Conservation (phyloP, 2,888 invertebrate species). For the Aphrophora alni region DNA sequence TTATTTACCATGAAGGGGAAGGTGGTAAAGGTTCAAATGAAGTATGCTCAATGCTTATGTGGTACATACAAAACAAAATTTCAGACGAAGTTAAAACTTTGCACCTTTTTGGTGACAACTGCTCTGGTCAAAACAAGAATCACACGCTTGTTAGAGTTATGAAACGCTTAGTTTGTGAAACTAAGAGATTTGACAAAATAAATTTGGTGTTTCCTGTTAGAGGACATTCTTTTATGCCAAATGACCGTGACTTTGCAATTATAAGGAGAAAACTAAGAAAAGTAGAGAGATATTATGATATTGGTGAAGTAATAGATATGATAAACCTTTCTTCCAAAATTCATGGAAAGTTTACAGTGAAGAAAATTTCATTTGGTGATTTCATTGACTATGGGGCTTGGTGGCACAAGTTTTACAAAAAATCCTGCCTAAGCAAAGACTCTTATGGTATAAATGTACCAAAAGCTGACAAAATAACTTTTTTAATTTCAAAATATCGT, state of each 20-base stretch:
- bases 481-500: neutral
- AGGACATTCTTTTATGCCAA: conserved; percentile 11
- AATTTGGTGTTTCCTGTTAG: neutral
- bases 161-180: conserved; percentile 23
- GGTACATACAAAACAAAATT: conserved; percentile 25
- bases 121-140: conserved; percentile 39
- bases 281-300: conserved; percentile 9
- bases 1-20: conserved; percentile 38
- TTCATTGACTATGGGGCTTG: neutral
- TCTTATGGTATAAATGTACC: neutral
- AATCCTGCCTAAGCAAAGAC: neutral
- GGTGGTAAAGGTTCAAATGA: conserved; percentile 35
- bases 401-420: conserved; percentile 10
- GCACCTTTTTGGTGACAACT: conserved; percentile 38
- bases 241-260: conserved; percentile 10
- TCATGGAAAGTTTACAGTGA: neutral
- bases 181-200: conserved; percentile 23
- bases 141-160: conserved; percentile 21
- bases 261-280: conserved; percentile 21
- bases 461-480: neutral
- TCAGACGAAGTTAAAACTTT: conserved; percentile 17
- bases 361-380: neutral
- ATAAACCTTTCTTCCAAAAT: neutral
- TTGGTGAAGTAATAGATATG: neutral
- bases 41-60: conserved; percentile 31